Conservation (phyloP, 2,113 vertebrate genomes). For the Indicator maculatus region DNA sequence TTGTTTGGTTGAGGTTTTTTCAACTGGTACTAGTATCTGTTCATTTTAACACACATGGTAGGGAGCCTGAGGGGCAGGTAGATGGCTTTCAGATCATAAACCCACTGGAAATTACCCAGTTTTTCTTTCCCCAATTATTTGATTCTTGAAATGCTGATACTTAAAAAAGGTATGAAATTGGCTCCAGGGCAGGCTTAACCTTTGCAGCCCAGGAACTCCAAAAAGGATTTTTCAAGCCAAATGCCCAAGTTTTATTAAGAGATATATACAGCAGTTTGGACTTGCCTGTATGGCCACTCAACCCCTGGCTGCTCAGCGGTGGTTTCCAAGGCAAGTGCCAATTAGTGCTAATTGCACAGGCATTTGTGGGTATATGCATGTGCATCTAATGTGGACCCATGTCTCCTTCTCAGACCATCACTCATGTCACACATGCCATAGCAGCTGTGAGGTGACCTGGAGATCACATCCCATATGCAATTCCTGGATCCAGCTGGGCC, state of each 20-base stretch:
- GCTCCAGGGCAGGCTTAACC: conserved; percentile 24
- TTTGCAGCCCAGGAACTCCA: conserved; percentile 4
- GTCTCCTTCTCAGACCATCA: conserved; percentile 27
- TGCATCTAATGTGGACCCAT: rapidly evolving
- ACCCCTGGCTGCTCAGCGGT: rapidly evolving
- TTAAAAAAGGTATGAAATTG: conserved; percentile 9
- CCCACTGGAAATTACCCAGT: background rate
- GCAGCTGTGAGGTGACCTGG: conserved; percentile 49
- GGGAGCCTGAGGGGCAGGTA: background rate
- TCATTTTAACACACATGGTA: conserved; percentile 8
- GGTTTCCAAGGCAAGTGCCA: background rate
- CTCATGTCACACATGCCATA: conserved; percentile 24
- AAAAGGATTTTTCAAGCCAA: conserved; percentile 27
- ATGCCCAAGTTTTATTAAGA: background rate
- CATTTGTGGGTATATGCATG: background rate
- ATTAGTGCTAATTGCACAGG: conserved; percentile 8
- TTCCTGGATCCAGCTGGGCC: conserved; percentile 32
- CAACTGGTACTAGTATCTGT: background rate
- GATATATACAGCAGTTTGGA: background rate
- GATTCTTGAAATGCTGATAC: conserved; percentile 4
- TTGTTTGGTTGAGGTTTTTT: background rate
- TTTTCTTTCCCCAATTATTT: conserved; percentile 30
- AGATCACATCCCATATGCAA: conserved; percentile 21
- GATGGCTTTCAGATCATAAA: background rate
- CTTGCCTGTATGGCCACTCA: background rate